Percentiles rank a stretch among this genome's conserved stretches.
Evolutionary conservation across 2,113 vertebrate species (phyloP).

Genomic region (Rana temporaria): DNA sequence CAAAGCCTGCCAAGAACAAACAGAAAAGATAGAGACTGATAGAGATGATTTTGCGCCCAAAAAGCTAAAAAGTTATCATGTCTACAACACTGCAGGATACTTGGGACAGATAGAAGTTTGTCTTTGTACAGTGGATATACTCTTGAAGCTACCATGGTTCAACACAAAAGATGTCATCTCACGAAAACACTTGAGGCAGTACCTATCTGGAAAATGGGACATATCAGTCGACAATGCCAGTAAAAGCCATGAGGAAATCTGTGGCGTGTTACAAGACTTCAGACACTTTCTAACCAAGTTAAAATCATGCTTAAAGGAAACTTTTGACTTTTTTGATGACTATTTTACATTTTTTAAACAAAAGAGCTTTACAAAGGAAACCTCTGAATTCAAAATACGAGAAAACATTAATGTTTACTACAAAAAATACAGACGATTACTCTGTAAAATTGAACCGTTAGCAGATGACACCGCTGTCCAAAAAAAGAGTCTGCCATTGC

Average conservation of each 20-base stretch:
- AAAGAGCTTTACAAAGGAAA: conserved; percentile 66
- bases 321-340: conserved; percentile 71
- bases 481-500: conserved; percentile 49
- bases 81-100: conserved; percentile 77
- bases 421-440: conserved; percentile 61
- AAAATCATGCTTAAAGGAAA: conserved; percentile 60
- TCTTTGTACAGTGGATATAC: conserved; percentile 71
- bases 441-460: conserved; percentile 56
- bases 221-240: conserved; percentile 50
- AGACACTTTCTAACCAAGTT: conserved; percentile 68
- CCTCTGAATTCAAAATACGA: conserved; percentile 59
- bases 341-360: conserved; percentile 69
- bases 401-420: conserved; percentile 62
- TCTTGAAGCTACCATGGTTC: conserved; percentile 71
- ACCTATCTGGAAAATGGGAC: conserved; percentile 70
- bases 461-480: neutral
- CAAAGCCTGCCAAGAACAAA: conserved; percentile 75
- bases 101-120: conserved; percentile 81
- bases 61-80: conserved; percentile 61
- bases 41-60: conserved; percentile 55
- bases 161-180: conserved; percentile 55
- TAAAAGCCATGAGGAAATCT: conserved; percentile 59
- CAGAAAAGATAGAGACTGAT: conserved; percentile 67
- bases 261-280: conserved; percentile 60
- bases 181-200: conserved; percentile 62